A percentile compares a stretch with the other conserved stretches of the same genome.
These are phyloP conservation scores for Escarpia spicata DNA, from an alignment of 2,888 invertebrate genomes.

Conservation along the genomic window DNA sequence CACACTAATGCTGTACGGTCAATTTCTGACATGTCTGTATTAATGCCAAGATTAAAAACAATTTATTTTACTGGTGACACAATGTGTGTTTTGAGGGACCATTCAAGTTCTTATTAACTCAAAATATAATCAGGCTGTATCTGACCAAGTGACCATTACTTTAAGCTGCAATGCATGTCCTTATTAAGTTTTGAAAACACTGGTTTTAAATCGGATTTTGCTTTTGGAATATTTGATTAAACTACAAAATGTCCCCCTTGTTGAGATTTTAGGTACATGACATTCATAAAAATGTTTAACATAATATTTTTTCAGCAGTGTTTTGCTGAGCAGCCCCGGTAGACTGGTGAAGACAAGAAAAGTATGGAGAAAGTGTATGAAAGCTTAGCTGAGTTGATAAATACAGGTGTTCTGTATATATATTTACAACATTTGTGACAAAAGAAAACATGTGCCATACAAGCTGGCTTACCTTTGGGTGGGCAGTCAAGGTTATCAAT, in stretches of 20 bases:
- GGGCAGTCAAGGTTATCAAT: slow-evolving; percentile 61
- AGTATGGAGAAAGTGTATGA: no score
- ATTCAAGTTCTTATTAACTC: not conserved
- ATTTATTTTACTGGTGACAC: not conserved
- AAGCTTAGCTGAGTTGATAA: no score
- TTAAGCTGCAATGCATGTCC: not conserved
- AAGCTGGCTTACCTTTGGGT: not conserved
- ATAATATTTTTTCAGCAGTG: not conserved
- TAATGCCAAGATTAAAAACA: not conserved
- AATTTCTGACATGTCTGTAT: not conserved
- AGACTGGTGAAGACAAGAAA: no score
- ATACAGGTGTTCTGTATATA: not conserved
- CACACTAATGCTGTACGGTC: not conserved
- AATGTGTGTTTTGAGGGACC: not conserved
- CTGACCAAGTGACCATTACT: not conserved
- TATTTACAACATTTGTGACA: not conserved
- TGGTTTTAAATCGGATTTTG: not conserved
- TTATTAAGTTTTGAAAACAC: not conserved
- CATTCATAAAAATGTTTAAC: not conserved
- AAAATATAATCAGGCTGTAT: not conserved
- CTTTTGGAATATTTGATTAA: not conserved
- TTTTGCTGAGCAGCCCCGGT: not conserved
- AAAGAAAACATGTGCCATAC: not conserved
- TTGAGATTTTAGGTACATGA: not conserved
- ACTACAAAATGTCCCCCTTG: not conserved